Evolutionary conservation across 2,113 vertebrate genomes (phyloP).

Genomic region (Hippocampus guttulatus): DNA sequence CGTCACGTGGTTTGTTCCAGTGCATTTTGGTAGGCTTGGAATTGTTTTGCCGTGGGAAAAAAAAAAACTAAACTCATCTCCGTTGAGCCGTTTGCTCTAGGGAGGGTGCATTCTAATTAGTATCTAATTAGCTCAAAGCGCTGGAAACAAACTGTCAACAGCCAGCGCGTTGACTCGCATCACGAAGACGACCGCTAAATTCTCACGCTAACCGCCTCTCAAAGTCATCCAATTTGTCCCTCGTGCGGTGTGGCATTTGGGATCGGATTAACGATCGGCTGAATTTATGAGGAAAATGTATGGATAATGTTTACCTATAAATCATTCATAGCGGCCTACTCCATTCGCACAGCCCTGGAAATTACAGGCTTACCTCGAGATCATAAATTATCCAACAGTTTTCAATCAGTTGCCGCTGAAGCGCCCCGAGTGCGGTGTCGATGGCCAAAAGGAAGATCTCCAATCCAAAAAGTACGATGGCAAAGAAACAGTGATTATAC

Average conservation of each 20-base stretch:
- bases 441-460: neutral
- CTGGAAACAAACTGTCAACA: conserved; percentile 38
- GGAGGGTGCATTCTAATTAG: neutral
- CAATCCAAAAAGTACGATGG: neutral
- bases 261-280: conserved; percentile 33
- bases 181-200: neutral
- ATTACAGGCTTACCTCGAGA: conserved; percentile 47
- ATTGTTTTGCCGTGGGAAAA: neutral
- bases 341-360: conserved; percentile 42
- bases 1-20: neutral
- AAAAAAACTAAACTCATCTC: neutral
- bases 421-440: conserved; percentile 1
- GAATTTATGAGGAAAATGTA: conserved; percentile 55
- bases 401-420: conserved; percentile 24
- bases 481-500: neutral
- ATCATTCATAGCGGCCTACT: conserved; percentile 60
- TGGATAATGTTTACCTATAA: conserved; percentile 68
- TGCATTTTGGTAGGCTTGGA: neutral
- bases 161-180: conserved; percentile 14
- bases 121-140: neutral
- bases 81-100: neutral
- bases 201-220: neutral
- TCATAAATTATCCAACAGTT: conserved; percentile 62
- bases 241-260: neutral
- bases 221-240: conserved; percentile 10